A percentile compares a stretch with the other conserved stretches of the same genome.
These are phyloP conservation scores for Vicugna pacos DNA, from an alignment of 2,113 vertebrate species.

Conservation along the genomic window DNA sequence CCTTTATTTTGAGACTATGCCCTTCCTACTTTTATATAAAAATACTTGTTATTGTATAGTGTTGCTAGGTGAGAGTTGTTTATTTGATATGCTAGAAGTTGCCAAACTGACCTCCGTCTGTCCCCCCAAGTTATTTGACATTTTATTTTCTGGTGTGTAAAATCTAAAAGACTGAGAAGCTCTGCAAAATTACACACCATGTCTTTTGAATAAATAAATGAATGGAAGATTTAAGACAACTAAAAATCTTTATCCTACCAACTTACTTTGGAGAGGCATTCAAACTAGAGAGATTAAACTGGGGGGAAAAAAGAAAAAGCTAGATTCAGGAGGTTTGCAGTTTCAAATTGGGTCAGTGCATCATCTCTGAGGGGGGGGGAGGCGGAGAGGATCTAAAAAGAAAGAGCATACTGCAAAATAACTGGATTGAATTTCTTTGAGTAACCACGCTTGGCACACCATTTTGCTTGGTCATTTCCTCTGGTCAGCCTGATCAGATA, in stretches of 20 bases:
- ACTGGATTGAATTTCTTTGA: not conserved
- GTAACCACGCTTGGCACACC: not conserved
- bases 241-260: not conserved
- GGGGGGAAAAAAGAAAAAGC: not conserved
- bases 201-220: slow-evolving; percentile 12
- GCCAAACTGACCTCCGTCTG: not conserved
- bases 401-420: not conserved
- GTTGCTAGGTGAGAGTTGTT: not conserved
- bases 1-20: not conserved
- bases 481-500: slow-evolving; percentile 77
- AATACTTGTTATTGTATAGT: not conserved
- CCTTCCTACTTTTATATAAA: slow-evolving; percentile 37
- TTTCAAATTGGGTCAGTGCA: not conserved
- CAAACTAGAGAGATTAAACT: not conserved
- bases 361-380: not conserved
- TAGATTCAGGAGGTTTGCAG: not conserved
- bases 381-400: not conserved
- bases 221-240: not conserved
- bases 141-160: not conserved
- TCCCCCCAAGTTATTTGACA: not conserved
- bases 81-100: slow-evolving; percentile 22
- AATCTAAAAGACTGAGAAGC: not conserved
- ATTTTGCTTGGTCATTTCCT: slow-evolving; percentile 15
- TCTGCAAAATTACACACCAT: not conserved
- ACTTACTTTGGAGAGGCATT: not conserved